Evolutionary conservation across 2,797 vertebrate genomes (phyloP), one percentile per base, ranked within the genome.

Genomic region (Hippocampus kuda): DNA sequence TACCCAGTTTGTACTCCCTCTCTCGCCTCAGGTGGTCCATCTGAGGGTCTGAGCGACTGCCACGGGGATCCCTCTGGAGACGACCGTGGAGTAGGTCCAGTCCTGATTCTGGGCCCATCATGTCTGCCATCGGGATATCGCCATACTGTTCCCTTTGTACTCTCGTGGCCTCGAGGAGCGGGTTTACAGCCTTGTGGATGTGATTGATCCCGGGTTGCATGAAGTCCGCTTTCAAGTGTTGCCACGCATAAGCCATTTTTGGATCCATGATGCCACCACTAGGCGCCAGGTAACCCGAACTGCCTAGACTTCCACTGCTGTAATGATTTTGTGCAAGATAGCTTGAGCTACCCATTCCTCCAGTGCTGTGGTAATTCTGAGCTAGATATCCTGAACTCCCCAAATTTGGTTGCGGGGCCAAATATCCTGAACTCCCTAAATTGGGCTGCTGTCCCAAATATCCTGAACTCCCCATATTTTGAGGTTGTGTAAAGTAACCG

Each of bases 131-230:
- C 13, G 89, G 89, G 70, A 89, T 89, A 73, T 90, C 88, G 53
- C 90, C 89, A 42, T 27, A 79, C 72, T 61, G 87, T 82, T 82
- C 84, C 72, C 73, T 87, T 73, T 80, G 86, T 61, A 71, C 78
- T 61, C 83, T 77, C 69, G 88, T 93, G 79, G 87, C 90, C 62
- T 89, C 81, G 15, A 87, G 62, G 0, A 88, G 68, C 0, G 87
- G 84, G 60, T 89, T 89, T 1, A 91, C 83, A 27, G 84, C 89
- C 81, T 93, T 90, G 42, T 91, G 93, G 57, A 95, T 90, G 72
- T 92, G 90, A 79, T 96, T 94, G 10, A 94, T 91, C 78, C 90
- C 91, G 54, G 94, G 93, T 79, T 95, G 94, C 65, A 94, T 89
- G 75, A 92, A 92, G 82, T 96, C 94, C 0, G 93, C 92, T 67